Base-by-base conservation (phyloP, 2,797 vertebrate species). In the Bucorvus abyssinicus region DNA sequence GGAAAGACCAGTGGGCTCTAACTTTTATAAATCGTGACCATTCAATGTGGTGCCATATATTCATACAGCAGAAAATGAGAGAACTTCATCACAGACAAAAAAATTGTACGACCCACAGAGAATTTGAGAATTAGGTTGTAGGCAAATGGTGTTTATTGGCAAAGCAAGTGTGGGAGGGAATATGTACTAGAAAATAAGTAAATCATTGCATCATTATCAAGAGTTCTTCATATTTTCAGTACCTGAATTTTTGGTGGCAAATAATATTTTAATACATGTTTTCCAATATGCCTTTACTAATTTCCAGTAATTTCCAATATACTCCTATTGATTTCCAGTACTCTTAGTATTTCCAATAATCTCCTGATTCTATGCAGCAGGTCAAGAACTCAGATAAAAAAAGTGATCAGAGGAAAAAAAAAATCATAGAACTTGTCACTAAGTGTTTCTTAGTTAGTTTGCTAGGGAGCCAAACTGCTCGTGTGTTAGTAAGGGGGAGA, bases 21-120 rank as follows among this genome's bases (percentile, higher is more conserved):
- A 27, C 10, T 74, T 57, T 2, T 21, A 4, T 0, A 69, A 59
- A 11, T 16, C 1, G 0, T 81, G 47, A 20, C 5, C 21, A 9
- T 0, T 63, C 38, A 12, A 77, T 30, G 17, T 0, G 12, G 12
- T 29, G 17, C 52, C 57, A 61, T 36, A 10, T 4, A 38, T 36
- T 87, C 14, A 22, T 16, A 12, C 6, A 73, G 17, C 13, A 92
- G 38, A 61, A 68, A 78, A 30, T 21, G 29, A 73, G 36, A 57
- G 27, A 53, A 32, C 1, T 5, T 12, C 18, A 49, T 61, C 21
- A 60, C 42, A 40, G 47, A 20, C 24, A 30, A 61, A 60, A 69
- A 27, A 40, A 32, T 3, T 14, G 10, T n/a, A 44, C 17, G n/a
- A 53, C 30, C 23, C 12, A 32, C 12, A 32, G 10, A 49, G 32